These are phyloP conservation scores for Spodoptera frugiperda DNA, from an alignment of 1,140 invertebrate genomes.

Conservation along the genomic window DNA sequence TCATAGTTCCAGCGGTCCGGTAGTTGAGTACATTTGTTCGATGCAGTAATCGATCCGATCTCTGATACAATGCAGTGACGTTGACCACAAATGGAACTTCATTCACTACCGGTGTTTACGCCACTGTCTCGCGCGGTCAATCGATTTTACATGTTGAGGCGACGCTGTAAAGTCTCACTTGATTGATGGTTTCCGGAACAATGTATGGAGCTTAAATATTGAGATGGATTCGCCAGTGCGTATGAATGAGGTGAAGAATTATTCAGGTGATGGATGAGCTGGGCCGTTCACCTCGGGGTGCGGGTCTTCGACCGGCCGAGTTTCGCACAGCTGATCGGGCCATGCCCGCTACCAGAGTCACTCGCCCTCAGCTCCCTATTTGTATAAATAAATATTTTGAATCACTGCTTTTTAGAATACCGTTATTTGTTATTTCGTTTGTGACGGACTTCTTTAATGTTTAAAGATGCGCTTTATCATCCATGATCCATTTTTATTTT, in stretches of 20 bases:
- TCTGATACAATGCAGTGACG: slow-evolving; percentile 30
- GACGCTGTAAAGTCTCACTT: slow-evolving; percentile 50
- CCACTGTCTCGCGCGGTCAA: slow-evolving; percentile 47
- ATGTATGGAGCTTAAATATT: slow-evolving; percentile 73
- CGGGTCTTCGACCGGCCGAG: slow-evolving; percentile 79
- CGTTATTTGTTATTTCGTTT: slow-evolving; percentile 56
- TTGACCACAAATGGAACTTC: slow-evolving; percentile 40
- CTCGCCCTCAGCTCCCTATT: slow-evolving; percentile 49
- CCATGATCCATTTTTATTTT: too few relatives aligned
- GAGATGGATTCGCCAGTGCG: slow-evolving; percentile 72
- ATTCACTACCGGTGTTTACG: slow-evolving; percentile 57
- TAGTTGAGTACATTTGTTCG: too few relatives aligned
- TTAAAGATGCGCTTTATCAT: neutral
- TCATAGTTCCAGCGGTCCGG: too few relatives aligned
- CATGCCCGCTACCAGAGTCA: slow-evolving; percentile 14
- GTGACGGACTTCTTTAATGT: neutral
- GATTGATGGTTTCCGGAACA: slow-evolving; percentile 76
- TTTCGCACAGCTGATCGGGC: slow-evolving; percentile 77
- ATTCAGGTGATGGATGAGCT: slow-evolving; percentile 74
- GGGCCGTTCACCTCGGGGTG: slow-evolving; percentile 66
- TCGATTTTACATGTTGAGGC: slow-evolving; percentile 61
- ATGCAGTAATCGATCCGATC: slow-evolving; percentile 20
- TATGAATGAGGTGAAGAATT: slow-evolving; percentile 79
- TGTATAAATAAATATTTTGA: slow-evolving; percentile 56
- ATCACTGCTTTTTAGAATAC: slow-evolving; percentile 52